Evolutionary conservation across 2,113 vertebrate genomes (phyloP).

Genomic region (Syrrhaptes paradoxus): DNA sequence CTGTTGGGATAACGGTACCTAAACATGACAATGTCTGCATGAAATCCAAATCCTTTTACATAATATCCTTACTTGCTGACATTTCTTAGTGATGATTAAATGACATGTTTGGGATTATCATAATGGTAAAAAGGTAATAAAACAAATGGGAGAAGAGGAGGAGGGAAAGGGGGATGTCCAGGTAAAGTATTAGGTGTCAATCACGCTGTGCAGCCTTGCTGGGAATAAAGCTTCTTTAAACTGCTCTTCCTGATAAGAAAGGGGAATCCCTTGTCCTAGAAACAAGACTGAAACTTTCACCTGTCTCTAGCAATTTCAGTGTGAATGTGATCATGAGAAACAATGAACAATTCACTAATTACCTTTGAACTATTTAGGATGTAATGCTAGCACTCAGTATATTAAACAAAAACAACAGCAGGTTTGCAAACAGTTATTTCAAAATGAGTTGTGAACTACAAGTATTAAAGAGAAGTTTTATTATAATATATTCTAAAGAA

Average conservation of each 20-base stretch:
- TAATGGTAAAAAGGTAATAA: neutral
- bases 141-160: neutral
- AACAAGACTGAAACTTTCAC: neutral
- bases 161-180: neutral
- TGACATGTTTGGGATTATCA: neutral
- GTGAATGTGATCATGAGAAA: neutral
- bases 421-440: neutral
- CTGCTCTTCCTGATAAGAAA: neutral
- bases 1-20: neutral
- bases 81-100: constrained; percentile 15
- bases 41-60: constrained; percentile 20
- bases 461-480: neutral
- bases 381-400: neutral
- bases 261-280: neutral
- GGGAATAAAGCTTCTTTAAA: neutral
- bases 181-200: neutral
- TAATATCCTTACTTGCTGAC: neutral
- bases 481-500: neutral
- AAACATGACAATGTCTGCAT: constrained; percentile 1
- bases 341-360: neutral
- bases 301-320: neutral
- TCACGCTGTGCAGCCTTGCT: neutral
- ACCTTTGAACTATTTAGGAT: neutral
- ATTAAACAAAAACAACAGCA: neutral
- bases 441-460: neutral